Base-by-base conservation (phyloP, 2,888 invertebrate genomes). In the Eupithecia dodoneata region DNA sequence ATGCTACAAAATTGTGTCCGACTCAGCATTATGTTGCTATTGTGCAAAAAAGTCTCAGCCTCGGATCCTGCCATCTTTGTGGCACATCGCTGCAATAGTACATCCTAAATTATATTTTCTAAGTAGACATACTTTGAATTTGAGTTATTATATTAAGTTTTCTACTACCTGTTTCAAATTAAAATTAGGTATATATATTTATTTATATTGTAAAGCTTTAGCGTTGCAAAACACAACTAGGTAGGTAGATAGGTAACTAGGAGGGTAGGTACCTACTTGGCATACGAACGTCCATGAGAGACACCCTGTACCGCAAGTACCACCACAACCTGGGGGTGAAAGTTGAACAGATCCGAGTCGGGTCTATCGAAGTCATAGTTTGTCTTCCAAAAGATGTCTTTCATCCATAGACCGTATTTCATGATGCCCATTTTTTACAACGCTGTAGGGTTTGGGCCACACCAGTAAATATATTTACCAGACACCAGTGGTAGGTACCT, bases 261-360 rank as follows among this genome's bases (percentile, higher is more conserved):
- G 30, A 55, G 9, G 55, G 55, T 9, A 45, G 12, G 13, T 52
- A 66, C 66, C 44, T 76, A 92, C 92, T 92, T 90, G 73, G 88
- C 2, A 41, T 82, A 79, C 3, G 92, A 90, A 3, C 87, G 81
- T 59, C 71, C 87, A 75, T 88, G 90, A 74, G 92, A 92, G 75
- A 93, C 85, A 4, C 93, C 93, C 75, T 89, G 88, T 3, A 85
- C 18, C 0, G 86, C 85, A 0, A 92, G 82, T 15, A 87, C 81
- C 4, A 89, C 30, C 7, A 84, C 81, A 0, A 92, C 67, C 74
- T 93, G 93, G 0, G 92, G 92, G 78, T 93, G 93, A 80, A 91
- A 93, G 76, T 86, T 85, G 77, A 86, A 83, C 0, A 93, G 78
- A 71, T 85, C 82, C 4, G 91, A 83, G 72, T 89, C 85, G 0